Evolutionary conservation across 2,113 vertebrate genomes (phyloP).

Genomic region (Cyprichromis sp.): DNA sequence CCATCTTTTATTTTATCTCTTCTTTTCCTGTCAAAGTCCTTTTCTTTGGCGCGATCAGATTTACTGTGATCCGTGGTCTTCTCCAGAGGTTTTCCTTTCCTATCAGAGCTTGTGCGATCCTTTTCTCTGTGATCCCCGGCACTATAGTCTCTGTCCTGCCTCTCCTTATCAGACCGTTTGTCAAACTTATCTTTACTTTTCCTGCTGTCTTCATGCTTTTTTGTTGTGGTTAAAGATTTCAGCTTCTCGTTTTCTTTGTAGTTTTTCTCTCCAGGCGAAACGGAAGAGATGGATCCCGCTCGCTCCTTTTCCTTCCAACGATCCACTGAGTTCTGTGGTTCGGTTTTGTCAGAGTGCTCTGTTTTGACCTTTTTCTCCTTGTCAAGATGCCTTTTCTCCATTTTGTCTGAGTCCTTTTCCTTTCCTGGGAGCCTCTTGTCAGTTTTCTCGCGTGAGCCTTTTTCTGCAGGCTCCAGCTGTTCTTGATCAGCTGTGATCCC

Average conservation of each 20-base stretch:
- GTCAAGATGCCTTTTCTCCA: constrained; percentile 82
- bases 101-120: constrained; percentile 79
- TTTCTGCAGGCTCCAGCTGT: constrained; percentile 79
- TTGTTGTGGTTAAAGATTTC: constrained; percentile 70
- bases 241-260: constrained; percentile 87
- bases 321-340: constrained; percentile 77
- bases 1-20: constrained; percentile 84
- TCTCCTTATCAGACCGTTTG: constrained; percentile 84
- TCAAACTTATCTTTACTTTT: constrained; percentile 87
- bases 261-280: constrained; percentile 76
- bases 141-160: constrained; percentile 78
- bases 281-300: constrained; percentile 44
- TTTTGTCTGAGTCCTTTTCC: constrained; percentile 84
- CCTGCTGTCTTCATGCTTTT: constrained; percentile 85
- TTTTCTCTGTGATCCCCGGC: constrained; percentile 77
- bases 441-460: constrained; percentile 78
- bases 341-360: constrained; percentile 83
- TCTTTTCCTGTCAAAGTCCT: constrained; percentile 82
- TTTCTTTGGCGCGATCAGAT: constrained; percentile 79
- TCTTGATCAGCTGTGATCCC: constrained; percentile 78
- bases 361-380: constrained; percentile 88
- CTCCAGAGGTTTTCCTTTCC: constrained; percentile 80
- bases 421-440: constrained; percentile 80
- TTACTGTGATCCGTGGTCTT: constrained; percentile 79
- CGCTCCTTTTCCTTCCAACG: constrained; percentile 79